A percentile compares a stretch with the other conserved stretches of the same genome.
Evolutionary conservation across 1,140 invertebrate species (phyloP).

Genomic region (Drosophila paulistorum): DNA sequence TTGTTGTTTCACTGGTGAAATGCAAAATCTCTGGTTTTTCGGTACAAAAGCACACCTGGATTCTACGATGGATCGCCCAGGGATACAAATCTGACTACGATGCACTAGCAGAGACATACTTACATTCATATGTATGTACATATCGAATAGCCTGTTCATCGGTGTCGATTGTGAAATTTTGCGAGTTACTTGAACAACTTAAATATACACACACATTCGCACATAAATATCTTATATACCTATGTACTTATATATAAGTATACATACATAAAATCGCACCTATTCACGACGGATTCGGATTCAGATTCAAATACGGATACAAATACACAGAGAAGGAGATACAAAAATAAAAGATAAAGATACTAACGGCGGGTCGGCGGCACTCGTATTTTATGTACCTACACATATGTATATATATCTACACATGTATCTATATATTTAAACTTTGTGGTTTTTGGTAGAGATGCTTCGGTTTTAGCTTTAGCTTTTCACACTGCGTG

Average conservation of each 20-base stretch:
- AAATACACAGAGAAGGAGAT: conserved; percentile 15
- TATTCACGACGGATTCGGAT: conserved; percentile 18
- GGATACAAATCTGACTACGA: conserved; percentile 10
- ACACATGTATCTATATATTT: conserved; percentile 20
- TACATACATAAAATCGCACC: conserved; percentile 16
- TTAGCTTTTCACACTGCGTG: conserved; percentile 33
- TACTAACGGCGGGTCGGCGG: conserved; percentile 26
- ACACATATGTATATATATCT: conserved; percentile 20
- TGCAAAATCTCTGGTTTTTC: conserved; percentile 18
- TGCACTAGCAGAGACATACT: not conserved
- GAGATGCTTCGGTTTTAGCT: conserved; percentile 37
- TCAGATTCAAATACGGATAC: conserved; percentile 17
- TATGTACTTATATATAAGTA: not conserved
- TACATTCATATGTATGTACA: not conserved
- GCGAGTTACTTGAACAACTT: conserved; percentile 8
- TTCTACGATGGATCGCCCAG: conserved; percentile 4
- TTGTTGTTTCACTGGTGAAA: conserved; percentile 22
- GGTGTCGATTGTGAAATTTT: conserved; percentile 14
- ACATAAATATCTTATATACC: not conserved
- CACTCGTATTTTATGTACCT: conserved; percentile 27
- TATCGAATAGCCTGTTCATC: conserved; percentile 8
- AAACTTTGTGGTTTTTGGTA: conserved; percentile 38
- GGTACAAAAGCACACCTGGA: conserved; percentile 3
- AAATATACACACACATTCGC: conserved; percentile 1
- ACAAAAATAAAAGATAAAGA: conserved; percentile 29